Conservation (phyloP, 2,113 vertebrate genomes). For the Chloroceryle aenea region DNA sequence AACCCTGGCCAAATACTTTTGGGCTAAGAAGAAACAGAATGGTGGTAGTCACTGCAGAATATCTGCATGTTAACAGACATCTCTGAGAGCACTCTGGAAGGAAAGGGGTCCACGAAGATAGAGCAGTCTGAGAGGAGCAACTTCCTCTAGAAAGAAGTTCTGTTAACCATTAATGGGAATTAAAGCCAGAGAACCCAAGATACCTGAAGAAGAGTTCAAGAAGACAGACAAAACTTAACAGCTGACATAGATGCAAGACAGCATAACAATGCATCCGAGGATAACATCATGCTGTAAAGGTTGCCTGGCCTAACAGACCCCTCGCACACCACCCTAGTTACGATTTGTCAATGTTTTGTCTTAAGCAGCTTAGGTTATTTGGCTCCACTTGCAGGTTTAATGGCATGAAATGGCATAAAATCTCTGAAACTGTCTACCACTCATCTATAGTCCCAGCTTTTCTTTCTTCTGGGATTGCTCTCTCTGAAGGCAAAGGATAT, state of each 20-base stretch:
- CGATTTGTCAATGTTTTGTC: not conserved
- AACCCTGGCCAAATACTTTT: not conserved
- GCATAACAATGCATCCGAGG: not conserved
- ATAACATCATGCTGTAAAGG: not conserved
- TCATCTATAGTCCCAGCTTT: not conserved
- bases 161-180: not conserved
- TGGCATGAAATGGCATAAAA: not conserved
- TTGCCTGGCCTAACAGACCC: not conserved
- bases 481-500: not conserved
- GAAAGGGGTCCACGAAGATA: not conserved
- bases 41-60: not conserved
- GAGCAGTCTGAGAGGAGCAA: not conserved
- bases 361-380: not conserved
- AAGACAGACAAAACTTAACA: not conserved
- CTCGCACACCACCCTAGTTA: not conserved
- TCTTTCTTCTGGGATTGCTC: not conserved
- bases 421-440: not conserved
- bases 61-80: not conserved
- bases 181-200: not conserved
- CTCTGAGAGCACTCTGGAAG: not conserved
- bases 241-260: not conserved
- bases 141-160: not conserved
- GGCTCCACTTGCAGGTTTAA: not conserved
- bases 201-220: not conserved
- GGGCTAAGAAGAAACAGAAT: not conserved